Percentiles rank a stretch among this genome's conserved stretches.
These are phyloP conservation scores for Pheosia gnoma DNA, from an alignment of 2,888 invertebrate genomes.

Conservation along the genomic window DNA sequence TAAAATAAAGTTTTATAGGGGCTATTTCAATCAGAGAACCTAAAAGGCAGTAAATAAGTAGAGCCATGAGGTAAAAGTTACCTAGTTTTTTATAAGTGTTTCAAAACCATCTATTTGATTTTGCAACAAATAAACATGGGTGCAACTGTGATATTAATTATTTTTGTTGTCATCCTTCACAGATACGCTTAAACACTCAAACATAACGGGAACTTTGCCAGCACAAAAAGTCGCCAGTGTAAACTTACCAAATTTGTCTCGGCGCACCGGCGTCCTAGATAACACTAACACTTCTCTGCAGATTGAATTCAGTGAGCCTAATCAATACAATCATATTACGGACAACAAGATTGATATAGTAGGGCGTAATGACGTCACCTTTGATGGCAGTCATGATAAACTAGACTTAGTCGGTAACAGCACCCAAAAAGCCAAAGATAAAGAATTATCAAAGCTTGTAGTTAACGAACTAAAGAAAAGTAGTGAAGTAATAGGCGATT, in stretches of 20 bases:
- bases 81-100: no score
- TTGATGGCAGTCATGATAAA: slow-evolving; percentile 45
- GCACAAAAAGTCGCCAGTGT: slow-evolving; percentile 52
- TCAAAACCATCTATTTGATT: no score
- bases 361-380: slow-evolving; percentile 47
- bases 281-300: slow-evolving; percentile 54
- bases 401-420: slow-evolving; percentile 56
- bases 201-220: slow-evolving; percentile 59
- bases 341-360: slow-evolving; percentile 68
- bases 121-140: no score
- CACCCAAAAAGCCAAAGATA: slow-evolving; percentile 58
- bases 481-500: slow-evolving; percentile 65
- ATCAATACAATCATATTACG: slow-evolving; percentile 53
- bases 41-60: no score
- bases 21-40: no score
- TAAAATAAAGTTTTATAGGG: background rate
- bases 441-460: slow-evolving; percentile 66
- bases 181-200: slow-evolving; percentile 65
- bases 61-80: no score
- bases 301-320: slow-evolving; percentile 61
- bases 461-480: slow-evolving; percentile 70
- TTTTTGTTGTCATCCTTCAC: slow-evolving; percentile 25
- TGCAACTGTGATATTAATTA: no score
- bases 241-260: slow-evolving; percentile 37
- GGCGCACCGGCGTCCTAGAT: slow-evolving; percentile 45